These are phyloP conservation scores for Emydura subglobosa DNA, from an alignment of 2,113 vertebrate genomes.

Conservation along the genomic window DNA sequence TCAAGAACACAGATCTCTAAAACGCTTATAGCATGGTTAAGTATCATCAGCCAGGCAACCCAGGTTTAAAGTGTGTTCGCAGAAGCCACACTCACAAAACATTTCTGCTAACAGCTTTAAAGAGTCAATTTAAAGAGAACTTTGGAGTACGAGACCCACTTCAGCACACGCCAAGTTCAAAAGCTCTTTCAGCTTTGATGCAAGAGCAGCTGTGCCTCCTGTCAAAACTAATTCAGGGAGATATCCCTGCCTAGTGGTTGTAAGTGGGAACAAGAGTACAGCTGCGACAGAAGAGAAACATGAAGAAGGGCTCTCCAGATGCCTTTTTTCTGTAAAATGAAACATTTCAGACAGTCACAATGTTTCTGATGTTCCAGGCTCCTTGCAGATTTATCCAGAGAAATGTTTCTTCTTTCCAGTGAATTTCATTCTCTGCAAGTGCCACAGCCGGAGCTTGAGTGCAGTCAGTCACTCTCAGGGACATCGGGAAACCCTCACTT, in stretches of 20 bases:
- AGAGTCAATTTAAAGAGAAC: neutral
- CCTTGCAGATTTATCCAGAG: neutral
- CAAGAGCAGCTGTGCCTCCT: constrained; percentile 23
- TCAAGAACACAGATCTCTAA: neutral
- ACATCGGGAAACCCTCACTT: constrained; percentile 47
- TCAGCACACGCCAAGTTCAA: neutral
- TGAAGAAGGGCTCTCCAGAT: neutral
- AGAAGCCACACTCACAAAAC: neutral
- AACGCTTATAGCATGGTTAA: neutral
- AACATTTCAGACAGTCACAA: neutral
- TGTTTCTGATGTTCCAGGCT: constrained; percentile 11
- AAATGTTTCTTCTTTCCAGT: constrained; percentile 1
- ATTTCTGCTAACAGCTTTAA: neutral
- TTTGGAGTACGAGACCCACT: neutral
- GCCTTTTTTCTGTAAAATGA: neutral
- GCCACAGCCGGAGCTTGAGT: neutral
- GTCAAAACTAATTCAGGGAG: neutral
- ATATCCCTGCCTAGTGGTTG: neutral
- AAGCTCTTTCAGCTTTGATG: constrained; percentile 16
- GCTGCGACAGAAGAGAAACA: neutral
- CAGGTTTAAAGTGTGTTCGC: rapidly evolving
- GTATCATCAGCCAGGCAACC: neutral
- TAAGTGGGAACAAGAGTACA: neutral
- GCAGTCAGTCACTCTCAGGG: constrained; percentile 40
- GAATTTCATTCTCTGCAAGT: neutral